Base-by-base conservation (phyloP, 2,113 vertebrate species). In the Ciconia stormi region DNA sequence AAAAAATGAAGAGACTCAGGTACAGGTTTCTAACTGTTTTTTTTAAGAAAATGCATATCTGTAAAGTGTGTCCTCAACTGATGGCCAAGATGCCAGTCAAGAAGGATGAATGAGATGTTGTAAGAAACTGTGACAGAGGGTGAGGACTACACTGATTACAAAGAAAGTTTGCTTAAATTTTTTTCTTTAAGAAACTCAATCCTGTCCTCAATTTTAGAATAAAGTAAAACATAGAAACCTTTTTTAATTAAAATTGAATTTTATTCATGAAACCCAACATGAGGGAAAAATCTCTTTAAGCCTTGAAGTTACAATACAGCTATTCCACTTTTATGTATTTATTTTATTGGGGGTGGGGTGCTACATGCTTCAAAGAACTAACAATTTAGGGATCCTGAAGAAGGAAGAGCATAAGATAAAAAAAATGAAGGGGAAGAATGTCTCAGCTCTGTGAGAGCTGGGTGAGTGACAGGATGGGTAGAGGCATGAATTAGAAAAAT, bases 281-380 rank as follows among this genome's bases (percentile, higher is more conserved):
- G 6, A 56, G 4, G 7, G 22, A 11, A 81, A 84, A 58, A 49
- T 25, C 6, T 80, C 11, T 26, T 42, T 42, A 50, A 78, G 4
- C 4, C 12, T 87, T 52, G 27, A 44, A 22, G 18, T 66, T 84
- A 38, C 22, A 38, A 38, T 42, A 70, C 6, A 77, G 6, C 3
- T 74, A 58, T 87, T 69, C 6, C 6, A 46, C 13, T 20, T 19
- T 44, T 15, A 23, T 30, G 52, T 52, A 16, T 50, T 69, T 58
- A 26, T 56, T 70, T 65, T 36, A 14, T 16, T 32, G 14, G 5
- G 4, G 0, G 1, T 13, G 3, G 3, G 0, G 2, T 52, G 27
- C 7, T 58, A 14, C 9, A 25, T 49, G 25, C 22, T 63, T 94
- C 27, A 67, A 16, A 11, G 6, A 85, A 55, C 7, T 36, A 27